phyloP scores from a whole-genome alignment of 1,140 invertebrate species.

The Drusus annulatus region DNA sequence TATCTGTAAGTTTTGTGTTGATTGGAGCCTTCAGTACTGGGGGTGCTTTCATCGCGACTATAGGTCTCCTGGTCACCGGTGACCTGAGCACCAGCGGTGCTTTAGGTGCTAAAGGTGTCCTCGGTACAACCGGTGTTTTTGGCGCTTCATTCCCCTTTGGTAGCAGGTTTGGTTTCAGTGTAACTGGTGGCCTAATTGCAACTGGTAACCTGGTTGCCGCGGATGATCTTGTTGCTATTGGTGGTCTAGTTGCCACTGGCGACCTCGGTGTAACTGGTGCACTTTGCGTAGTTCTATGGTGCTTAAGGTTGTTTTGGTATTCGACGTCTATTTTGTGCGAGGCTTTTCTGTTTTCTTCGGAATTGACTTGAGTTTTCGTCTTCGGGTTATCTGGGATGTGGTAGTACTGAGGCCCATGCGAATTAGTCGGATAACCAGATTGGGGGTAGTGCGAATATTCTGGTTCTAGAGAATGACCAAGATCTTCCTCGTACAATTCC shows the following conservation, averaged over 20 bases:
- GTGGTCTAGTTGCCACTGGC: too few relatives aligned
- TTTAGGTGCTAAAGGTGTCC: too few relatives aligned
- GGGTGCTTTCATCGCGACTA: too few relatives aligned
- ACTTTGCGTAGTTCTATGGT: neutral
- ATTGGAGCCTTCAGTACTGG: too few relatives aligned
- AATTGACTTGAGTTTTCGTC: neutral
- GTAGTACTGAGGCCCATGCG: constrained; percentile 67
- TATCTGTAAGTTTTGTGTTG: constrained; percentile 55
- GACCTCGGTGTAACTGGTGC: neutral
- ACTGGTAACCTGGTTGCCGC: too few relatives aligned
- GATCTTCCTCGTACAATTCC: neutral
- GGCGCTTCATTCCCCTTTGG: too few relatives aligned
- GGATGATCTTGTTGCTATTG: too few relatives aligned
- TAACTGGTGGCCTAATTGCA: too few relatives aligned
- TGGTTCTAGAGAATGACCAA: neutral
- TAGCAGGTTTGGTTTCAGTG: too few relatives aligned
- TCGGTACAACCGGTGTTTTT: too few relatives aligned
- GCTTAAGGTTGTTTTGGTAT: constrained; percentile 34
- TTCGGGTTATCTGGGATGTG: neutral
- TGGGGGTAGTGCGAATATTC: constrained; percentile 44
- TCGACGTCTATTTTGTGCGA: constrained; percentile 45
- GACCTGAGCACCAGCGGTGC: too few relatives aligned
- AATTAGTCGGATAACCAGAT: constrained; percentile 66
- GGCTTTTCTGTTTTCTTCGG: constrained; percentile 26
- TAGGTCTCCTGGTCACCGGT: too few relatives aligned